Evolutionary conservation across 2,888 invertebrate species (phyloP).

Genomic region (Rhaphigaster nebulosa): DNA sequence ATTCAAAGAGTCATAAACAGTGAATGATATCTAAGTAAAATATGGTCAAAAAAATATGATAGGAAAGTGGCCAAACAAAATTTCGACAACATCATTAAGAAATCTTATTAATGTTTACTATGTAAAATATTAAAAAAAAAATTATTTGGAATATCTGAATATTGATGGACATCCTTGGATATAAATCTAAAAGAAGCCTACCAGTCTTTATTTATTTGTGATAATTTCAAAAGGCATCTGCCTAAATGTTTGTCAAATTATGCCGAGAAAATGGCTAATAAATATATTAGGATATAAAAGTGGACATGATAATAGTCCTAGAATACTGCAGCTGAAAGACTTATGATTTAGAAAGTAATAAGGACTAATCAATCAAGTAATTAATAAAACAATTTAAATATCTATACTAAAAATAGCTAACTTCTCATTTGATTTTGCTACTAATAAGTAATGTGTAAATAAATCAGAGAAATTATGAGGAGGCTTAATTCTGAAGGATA

Average conservation of each 20-base stretch:
- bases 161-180: neutral
- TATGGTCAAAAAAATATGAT: neutral
- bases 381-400: neutral
- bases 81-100: neutral
- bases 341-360: neutral
- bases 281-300: neutral
- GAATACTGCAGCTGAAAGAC: neutral
- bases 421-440: neutral
- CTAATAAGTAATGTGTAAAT: neutral
- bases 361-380: neutral
- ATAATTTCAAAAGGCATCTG: neutral
- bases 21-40: neutral
- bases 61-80: neutral
- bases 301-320: neutral
- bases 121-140: neutral
- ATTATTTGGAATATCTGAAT: too few relatives aligned
- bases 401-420: neutral
- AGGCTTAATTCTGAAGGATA: neutral
- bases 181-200: neutral
- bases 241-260: neutral
- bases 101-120: neutral
- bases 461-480: neutral
- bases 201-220: neutral
- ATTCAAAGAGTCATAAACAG: slow-evolving; percentile 76
- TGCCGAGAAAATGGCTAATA: neutral